Percentiles rank a stretch among this genome's conserved stretches.
Conservation (phyloP, 2,113 vertebrate genomes). For the Platanista minor region DNA sequence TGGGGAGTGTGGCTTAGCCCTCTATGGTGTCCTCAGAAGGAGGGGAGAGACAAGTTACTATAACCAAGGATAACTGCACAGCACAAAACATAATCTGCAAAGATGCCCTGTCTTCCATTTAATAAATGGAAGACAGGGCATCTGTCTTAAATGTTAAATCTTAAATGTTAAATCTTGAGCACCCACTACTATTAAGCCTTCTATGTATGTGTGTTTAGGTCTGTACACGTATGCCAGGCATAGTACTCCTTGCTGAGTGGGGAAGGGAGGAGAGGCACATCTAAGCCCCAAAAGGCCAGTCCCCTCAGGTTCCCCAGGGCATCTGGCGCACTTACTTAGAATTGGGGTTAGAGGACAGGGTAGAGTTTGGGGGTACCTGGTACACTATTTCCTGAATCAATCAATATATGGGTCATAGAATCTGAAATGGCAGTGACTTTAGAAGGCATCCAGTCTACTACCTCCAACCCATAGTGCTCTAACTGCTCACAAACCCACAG, state of each 20-base stretch:
- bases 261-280: background rate
- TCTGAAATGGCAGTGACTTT: slow-evolving; percentile 14
- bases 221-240: background rate
- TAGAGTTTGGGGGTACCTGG: background rate
- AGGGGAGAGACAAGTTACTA: background rate
- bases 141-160: too few relatives aligned
- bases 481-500: background rate
- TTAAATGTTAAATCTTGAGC: slow-evolving; percentile 15
- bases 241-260: background rate
- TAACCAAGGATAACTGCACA: background rate
- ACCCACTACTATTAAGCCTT: background rate
- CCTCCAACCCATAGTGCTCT: background rate
- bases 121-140: too few relatives aligned
- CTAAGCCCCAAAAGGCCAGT: background rate
- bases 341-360: background rate
- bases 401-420: background rate
- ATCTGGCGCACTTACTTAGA: background rate
- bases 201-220: background rate
- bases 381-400: background rate
- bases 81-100: background rate
- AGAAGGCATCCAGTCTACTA: background rate
- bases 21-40: background rate
- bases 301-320: background rate
- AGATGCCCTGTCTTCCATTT: background rate
- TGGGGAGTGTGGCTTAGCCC: background rate